These are phyloP conservation scores for Laupala kohalensis DNA, from an alignment of 1,140 invertebrate species.

Conservation along the genomic window DNA sequence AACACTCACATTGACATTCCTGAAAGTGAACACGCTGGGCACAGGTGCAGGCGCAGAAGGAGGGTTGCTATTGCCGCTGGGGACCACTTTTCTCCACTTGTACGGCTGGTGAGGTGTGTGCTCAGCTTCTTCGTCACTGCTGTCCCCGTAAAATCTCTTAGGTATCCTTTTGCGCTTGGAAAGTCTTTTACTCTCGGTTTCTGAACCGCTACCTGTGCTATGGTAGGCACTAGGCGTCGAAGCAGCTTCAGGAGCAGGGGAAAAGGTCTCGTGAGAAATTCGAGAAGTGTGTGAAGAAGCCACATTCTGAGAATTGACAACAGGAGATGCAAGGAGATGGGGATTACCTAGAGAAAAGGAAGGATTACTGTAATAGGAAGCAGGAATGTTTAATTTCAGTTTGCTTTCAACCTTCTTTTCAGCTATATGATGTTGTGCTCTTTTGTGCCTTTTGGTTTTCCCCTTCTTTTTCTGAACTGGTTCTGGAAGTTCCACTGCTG, in stretches of 20 bases:
- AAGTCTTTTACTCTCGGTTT: conserved; percentile 16
- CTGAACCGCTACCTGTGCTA: conserved; percentile 17
- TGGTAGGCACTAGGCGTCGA: conserved; percentile 6
- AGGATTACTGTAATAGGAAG: conserved; percentile 6
- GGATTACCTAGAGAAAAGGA: neutral
- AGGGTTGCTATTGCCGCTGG: conserved; percentile 10
- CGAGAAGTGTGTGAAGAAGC: neutral
- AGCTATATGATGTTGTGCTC: conserved; percentile 4
- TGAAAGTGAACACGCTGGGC: neutral
- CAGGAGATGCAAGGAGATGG: neutral
- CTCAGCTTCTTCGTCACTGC: conserved; percentile 62
- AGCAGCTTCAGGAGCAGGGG: neutral
- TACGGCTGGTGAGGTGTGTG: conserved; percentile 27
- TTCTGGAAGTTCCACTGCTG: conserved; percentile 15
- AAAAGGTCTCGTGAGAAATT: neutral
- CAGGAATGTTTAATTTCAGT: conserved; percentile 8
- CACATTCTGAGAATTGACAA: conserved; percentile 4
- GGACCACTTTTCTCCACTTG: conserved; percentile 5
- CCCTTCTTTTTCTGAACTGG: conserved; percentile 32
- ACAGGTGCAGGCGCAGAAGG: neutral
- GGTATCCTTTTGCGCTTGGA: conserved; percentile 61
- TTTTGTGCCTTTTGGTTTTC: conserved; percentile 36
- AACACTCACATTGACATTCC: neutral
- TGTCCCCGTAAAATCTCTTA: conserved; percentile 74
- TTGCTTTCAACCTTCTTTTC: conserved; percentile 7